Evolutionary conservation across 2,113 vertebrate species (phyloP).

Genomic region (Vulpes lagopus): DNA sequence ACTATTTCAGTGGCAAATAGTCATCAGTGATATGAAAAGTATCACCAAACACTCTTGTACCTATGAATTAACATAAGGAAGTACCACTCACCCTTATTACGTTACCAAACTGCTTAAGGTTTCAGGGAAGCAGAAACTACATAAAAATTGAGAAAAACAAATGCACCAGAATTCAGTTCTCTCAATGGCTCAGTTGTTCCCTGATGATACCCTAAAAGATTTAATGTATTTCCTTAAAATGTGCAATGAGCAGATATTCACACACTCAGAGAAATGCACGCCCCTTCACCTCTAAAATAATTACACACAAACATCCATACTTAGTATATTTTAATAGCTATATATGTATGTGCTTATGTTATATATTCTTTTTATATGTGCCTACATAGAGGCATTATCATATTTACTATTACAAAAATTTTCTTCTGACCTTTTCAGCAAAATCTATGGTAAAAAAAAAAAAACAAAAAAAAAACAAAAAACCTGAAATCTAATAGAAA

Average conservation of each 20-base stretch:
- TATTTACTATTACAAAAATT: conserved; percentile 1
- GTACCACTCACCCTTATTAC: neutral
- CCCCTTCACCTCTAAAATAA: neutral
- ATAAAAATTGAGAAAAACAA: conserved; percentile 43
- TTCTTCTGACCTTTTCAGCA: conserved; percentile 8
- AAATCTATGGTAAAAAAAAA: conserved; percentile 24
- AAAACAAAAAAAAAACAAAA: neutral
- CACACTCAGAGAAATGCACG: neutral
- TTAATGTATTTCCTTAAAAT: conserved; percentile 26
- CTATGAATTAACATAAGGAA: neutral
- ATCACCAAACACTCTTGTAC: conserved; percentile 7
- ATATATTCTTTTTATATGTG: neutral
- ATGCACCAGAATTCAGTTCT: neutral
- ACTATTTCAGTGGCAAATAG: conserved; percentile 29
- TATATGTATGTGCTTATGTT: neutral
- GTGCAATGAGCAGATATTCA: neutral
- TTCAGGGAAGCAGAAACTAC: neutral
- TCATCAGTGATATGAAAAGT: conserved; percentile 1
- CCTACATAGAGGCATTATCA: neutral
- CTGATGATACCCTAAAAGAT: neutral
- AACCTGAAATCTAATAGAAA: neutral
- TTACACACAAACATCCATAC: neutral
- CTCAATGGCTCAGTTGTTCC: neutral
- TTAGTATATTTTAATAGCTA: neutral
- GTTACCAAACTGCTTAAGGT: neutral